phyloP scores from a whole-genome alignment of 2,797 vertebrate species.

The Enteromius trimaculatus region DNA sequence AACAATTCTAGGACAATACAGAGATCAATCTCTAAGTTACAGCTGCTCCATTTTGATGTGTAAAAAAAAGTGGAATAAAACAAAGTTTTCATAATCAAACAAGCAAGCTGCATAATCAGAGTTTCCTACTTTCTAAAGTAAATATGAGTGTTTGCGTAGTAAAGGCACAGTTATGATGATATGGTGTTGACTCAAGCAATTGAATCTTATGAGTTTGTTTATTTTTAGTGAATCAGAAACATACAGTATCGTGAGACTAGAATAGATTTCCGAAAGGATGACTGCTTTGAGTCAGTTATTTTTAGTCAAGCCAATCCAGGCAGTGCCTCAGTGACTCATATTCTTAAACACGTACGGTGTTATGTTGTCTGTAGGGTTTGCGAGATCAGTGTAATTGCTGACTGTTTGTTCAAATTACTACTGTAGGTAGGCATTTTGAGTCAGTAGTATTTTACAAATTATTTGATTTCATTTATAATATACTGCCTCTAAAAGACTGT shows the following conservation, averaged over 20 bases:
- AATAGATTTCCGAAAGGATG: not conserved
- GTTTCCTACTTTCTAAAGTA: not conserved
- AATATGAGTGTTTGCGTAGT: not conserved
- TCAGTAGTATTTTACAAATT: not conserved
- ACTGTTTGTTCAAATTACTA: not conserved
- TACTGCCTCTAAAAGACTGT: not conserved
- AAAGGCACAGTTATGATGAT: not conserved
- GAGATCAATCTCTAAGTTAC: slow-evolving; percentile 9
- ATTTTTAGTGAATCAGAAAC: not conserved
- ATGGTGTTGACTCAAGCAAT: not conserved
- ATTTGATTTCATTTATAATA: not conserved
- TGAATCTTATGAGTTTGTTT: not conserved
- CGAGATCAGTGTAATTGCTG: not conserved
- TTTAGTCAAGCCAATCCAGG: not conserved
- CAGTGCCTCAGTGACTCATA: not conserved
- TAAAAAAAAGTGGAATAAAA: not conserved
- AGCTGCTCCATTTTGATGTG: not conserved
- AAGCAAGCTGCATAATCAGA: not conserved
- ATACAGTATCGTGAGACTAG: not conserved
- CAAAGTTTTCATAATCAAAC: not conserved
- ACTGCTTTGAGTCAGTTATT: not conserved
- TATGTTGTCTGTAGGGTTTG: not conserved
- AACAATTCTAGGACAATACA: slow-evolving; percentile 2
- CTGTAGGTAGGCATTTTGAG: not conserved
- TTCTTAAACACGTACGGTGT: not conserved